Conservation (phyloP, 2,113 vertebrate genomes). For the Archilochus colubris region DNA sequence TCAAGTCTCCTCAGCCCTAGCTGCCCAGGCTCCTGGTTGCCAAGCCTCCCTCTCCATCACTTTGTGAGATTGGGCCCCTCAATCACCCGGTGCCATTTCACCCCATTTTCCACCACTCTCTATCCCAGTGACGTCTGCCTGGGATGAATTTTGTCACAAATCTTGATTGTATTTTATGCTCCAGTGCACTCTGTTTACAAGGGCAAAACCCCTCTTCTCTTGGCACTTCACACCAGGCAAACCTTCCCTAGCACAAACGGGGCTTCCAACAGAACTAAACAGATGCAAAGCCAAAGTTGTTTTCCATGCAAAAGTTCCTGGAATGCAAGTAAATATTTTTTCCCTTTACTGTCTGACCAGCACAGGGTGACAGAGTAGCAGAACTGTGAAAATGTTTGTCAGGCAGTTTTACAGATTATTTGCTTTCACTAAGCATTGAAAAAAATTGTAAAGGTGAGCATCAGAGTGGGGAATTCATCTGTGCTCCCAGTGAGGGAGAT, state of each 20-base stretch:
- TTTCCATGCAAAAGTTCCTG: background rate
- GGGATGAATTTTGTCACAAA: slow-evolving; percentile 18
- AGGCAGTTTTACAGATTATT: background rate
- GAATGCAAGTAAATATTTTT: background rate
- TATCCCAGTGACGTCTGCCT: background rate
- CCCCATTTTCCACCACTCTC: fast-evolving
- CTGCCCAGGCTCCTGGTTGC: background rate
- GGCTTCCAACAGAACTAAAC: background rate
- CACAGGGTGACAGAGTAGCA: background rate
- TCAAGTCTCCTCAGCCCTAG: background rate
- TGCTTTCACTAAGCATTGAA: background rate
- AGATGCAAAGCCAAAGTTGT: slow-evolving; percentile 1
- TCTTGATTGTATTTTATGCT: slow-evolving; percentile 43
- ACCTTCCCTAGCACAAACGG: background rate
- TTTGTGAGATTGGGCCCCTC: background rate
- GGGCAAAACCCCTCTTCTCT: slow-evolving; percentile 11
- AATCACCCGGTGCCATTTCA: background rate
- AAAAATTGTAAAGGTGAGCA: background rate
- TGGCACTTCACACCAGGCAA: background rate
- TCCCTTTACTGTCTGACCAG: background rate
- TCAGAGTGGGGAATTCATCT: background rate
- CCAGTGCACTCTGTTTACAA: slow-evolving; percentile 20
- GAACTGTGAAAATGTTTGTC: background rate
- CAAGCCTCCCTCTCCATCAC: background rate
- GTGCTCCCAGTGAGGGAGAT: background rate